phyloP scores from a whole-genome alignment of 2,888 invertebrate genomes.

The Nipponacmea schrenckii region DNA sequence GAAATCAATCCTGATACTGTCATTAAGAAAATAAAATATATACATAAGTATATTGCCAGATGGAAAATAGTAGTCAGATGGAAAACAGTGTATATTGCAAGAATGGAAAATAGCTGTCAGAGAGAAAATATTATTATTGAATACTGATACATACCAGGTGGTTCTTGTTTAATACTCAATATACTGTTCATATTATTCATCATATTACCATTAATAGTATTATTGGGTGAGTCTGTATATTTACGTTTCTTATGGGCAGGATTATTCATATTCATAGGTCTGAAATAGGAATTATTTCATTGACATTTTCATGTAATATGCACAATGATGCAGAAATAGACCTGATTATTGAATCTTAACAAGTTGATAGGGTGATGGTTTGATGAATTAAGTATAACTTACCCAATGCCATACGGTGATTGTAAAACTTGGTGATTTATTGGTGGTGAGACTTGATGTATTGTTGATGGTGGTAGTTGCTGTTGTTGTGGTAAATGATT shows the following conservation, averaged over 20 bases:
- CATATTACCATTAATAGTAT: conserved; percentile 47
- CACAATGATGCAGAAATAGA: no score
- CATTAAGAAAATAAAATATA: no score
- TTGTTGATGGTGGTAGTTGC: conserved; percentile 36
- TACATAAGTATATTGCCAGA: no score
- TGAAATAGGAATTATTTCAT: not conserved
- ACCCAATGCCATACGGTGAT: conserved; percentile 42
- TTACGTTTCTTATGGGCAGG: conserved; percentile 59
- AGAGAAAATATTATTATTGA: no score
- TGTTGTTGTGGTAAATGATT: conserved; percentile 47
- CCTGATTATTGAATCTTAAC: no score
- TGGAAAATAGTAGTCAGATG: no score
- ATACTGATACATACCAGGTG: conserved; percentile 67
- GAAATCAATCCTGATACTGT: no score
- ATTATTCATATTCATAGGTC: conserved; percentile 27
- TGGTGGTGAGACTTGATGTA: conserved; percentile 40
- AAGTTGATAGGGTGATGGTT: no score
- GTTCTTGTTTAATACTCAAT: conserved; percentile 81
- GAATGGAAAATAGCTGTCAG: not conserved
- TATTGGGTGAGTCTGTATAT: conserved; percentile 57
- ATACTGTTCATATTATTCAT: conserved; percentile 52
- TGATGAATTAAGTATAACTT: not conserved
- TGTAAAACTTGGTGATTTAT: conserved; percentile 51
- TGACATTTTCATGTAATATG: no score
- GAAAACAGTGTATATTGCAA: no score